Evolutionary conservation across 2,888 invertebrate genomes (phyloP).

Genomic region (Hemaris fuciformis): DNA sequence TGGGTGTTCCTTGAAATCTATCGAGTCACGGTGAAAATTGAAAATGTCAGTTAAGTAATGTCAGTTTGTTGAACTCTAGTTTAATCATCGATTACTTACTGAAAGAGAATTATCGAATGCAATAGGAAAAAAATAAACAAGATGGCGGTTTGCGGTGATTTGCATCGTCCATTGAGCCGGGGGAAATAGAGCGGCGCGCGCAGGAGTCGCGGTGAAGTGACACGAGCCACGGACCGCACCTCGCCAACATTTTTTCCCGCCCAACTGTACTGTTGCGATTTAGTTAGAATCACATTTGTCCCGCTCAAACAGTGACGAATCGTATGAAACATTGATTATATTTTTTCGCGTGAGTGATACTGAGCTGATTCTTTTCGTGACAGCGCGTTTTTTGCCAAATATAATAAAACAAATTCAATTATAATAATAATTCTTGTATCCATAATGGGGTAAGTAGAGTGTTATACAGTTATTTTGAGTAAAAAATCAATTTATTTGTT

Average conservation of each 20-base stretch:
- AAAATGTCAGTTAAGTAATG: slow-evolving; percentile 35
- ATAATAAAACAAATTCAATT: slow-evolving; percentile 3
- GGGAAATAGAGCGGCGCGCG: slow-evolving; percentile 62
- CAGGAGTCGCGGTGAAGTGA: slow-evolving; percentile 52
- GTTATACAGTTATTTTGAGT: not conserved
- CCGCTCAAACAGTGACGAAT: slow-evolving; percentile 27
- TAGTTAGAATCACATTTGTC: slow-evolving; percentile 28
- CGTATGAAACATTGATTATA: slow-evolving; percentile 25
- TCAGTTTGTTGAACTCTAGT: slow-evolving; percentile 58
- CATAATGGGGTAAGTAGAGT: not conserved
- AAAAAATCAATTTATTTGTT: not conserved
- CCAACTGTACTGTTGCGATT: slow-evolving; percentile 45
- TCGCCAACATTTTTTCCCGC: slow-evolving; percentile 16
- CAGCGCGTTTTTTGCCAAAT: slow-evolving; percentile 10
- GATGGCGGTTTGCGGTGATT: slow-evolving; percentile 58
- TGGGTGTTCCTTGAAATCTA: slow-evolving; percentile 34
- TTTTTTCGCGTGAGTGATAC: slow-evolving; percentile 19
- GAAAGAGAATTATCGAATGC: slow-evolving; percentile 52
- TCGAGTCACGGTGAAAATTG: slow-evolving; percentile 44
- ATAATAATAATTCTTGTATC: not conserved
- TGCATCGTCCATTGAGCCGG: slow-evolving; percentile 60
- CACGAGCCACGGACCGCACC: slow-evolving; percentile 59
- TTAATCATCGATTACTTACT: slow-evolving; percentile 57
- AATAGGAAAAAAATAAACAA: slow-evolving; percentile 49
- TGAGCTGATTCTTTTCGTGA: slow-evolving; percentile 32